Evolutionary conservation across 2,113 vertebrate species (phyloP).

Genomic region (Elephantulus edwardii): DNA sequence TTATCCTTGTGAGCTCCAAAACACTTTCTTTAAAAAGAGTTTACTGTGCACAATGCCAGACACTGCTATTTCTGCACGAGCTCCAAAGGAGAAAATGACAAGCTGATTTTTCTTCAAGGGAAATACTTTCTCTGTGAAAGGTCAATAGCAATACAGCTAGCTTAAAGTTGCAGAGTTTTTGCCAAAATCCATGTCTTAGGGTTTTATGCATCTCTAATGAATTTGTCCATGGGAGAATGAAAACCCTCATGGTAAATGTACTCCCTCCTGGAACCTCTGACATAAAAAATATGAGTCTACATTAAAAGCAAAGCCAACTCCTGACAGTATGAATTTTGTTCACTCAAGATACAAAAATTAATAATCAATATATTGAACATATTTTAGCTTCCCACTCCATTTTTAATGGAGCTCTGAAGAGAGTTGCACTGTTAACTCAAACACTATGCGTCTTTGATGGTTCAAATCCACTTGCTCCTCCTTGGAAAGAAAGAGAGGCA

Average conservation of each 20-base stretch:
- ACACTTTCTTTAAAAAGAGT: background rate
- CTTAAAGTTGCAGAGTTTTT: constrained; percentile 1
- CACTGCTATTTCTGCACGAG: background rate
- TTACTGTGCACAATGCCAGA: background rate
- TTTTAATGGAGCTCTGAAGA: background rate
- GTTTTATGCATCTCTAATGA: background rate
- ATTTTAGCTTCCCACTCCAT: background rate
- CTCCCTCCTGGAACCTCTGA: background rate
- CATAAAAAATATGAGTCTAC: background rate
- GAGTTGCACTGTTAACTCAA: too few species aligned
- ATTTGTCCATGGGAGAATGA: background rate
- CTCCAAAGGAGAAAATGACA: background rate
- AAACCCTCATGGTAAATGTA: background rate
- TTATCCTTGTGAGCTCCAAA: background rate
- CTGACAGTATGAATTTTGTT: background rate
- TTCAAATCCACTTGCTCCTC: too few species aligned
- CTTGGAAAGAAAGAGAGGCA: too few species aligned
- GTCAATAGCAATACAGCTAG: background rate
- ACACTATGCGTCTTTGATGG: too few species aligned
- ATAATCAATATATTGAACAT: background rate
- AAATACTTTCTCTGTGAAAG: constrained; percentile 50
- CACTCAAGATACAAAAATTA: background rate
- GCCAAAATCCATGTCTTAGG: background rate
- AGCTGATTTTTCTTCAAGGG: background rate
- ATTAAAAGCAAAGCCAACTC: background rate